Conservation (phyloP, 2,888 invertebrate species). For the Selenia dentaria region DNA sequence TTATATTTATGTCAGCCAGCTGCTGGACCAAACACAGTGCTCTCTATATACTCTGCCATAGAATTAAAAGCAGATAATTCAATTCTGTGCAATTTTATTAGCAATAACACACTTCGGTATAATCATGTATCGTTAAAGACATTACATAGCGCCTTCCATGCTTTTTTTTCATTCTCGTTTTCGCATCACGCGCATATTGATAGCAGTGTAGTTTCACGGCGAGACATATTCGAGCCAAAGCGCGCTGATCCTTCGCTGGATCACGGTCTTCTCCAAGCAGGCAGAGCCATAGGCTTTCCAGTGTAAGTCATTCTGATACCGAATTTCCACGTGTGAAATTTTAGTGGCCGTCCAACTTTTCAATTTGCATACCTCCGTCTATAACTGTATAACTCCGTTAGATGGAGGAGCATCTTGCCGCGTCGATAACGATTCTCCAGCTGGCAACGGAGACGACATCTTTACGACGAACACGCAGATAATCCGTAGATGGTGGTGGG, state of each 20-base stretch:
- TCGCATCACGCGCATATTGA: neutral
- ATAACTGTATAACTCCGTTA: neutral
- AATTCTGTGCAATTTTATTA: too few relatives aligned
- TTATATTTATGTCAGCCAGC: too few relatives aligned
- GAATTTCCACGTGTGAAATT: neutral
- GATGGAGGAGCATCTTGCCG: neutral
- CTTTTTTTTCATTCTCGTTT: neutral
- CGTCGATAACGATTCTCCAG: neutral
- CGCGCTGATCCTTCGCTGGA: neutral
- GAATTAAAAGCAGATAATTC: too few relatives aligned
- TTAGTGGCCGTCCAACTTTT: neutral
- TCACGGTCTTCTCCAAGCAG: neutral
- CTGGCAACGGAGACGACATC: neutral
- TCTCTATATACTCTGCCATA: too few relatives aligned
- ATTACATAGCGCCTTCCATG: neutral
- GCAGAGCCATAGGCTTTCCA: neutral
- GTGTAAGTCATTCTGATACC: neutral
- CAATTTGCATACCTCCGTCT: neutral
- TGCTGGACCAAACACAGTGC: too few relatives aligned
- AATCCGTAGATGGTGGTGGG: too few relatives aligned
- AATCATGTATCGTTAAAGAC: neutral
- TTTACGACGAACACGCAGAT: too few relatives aligned
- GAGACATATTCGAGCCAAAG: neutral
- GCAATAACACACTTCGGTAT: neutral
- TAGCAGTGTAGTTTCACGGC: neutral